These are phyloP conservation scores for Callosobruchus maculatus DNA, from an alignment of 2,888 invertebrate genomes.

Conservation along the genomic window DNA sequence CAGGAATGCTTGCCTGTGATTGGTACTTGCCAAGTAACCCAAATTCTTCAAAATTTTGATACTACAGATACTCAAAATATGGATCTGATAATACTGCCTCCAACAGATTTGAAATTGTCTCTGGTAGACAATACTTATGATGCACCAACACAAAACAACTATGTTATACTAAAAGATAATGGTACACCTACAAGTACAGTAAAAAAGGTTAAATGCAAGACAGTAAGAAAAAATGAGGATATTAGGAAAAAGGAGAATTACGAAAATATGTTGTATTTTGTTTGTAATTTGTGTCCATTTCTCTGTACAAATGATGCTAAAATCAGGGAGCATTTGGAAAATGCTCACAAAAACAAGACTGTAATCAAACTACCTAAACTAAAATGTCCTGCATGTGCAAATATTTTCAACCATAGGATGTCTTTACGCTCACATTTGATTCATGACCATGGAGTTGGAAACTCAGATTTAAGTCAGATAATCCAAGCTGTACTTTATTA, in stretches of 20 bases:
- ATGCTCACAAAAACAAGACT: constrained; percentile 52
- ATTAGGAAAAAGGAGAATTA: constrained; percentile 28
- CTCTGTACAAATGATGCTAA: constrained; percentile 43
- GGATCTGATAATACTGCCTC: constrained; percentile 36
- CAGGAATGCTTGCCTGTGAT: constrained; percentile 44
- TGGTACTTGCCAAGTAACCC: constrained; percentile 41
- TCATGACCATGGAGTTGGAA: constrained; percentile 65
- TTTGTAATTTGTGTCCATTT: constrained; percentile 46
- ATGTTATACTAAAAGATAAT: constrained; percentile 36
- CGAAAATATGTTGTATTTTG: constrained; percentile 43
- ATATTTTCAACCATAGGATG: constrained; percentile 60
- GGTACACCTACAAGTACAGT: constrained; percentile 4
- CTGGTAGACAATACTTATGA: constrained; percentile 23
- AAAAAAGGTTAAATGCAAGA: constrained; percentile 15
- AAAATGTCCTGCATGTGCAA: constrained; percentile 65
- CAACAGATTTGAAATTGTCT: constrained; percentile 33
- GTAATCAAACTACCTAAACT: constrained; percentile 55
- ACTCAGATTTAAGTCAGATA: constrained; percentile 58
- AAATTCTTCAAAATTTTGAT: constrained; percentile 42
- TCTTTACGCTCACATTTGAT: constrained; percentile 62
- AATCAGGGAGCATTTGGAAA: constrained; percentile 43
- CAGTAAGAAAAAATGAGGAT: constrained; percentile 7
- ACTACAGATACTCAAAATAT: constrained; percentile 30
- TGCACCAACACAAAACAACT: constrained; percentile 26
- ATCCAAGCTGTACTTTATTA: constrained; percentile 53